Conservation (phyloP, 2,113 vertebrate genomes). For the Ondatra zibethicus region DNA sequence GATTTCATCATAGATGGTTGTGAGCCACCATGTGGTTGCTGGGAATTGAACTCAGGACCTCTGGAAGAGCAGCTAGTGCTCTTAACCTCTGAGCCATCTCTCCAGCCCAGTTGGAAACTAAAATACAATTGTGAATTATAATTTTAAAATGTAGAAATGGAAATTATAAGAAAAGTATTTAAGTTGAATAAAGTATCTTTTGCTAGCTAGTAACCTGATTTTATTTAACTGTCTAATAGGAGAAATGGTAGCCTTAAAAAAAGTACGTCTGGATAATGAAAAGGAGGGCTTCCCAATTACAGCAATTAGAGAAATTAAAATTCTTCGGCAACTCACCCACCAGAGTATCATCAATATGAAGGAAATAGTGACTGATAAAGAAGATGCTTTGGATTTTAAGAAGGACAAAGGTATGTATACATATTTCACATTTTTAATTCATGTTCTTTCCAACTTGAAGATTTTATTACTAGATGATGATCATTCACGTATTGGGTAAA, state of each 20-base stretch:
- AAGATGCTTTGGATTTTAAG: slow-evolving; percentile 93
- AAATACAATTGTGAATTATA: slow-evolving; percentile 10
- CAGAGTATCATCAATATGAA: slow-evolving; percentile 95
- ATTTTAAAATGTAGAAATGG: slow-evolving; percentile 5
- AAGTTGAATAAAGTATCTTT: slow-evolving; percentile 42
- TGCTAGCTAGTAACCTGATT: slow-evolving; percentile 56
- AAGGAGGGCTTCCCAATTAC: slow-evolving; percentile 94
- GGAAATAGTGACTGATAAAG: slow-evolving; percentile 93
- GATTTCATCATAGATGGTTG: too few relatives aligned
- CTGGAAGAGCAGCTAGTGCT: too few relatives aligned
- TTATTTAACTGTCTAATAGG: slow-evolving; percentile 83
- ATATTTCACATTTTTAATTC: not conserved
- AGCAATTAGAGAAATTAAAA: slow-evolving; percentile 93
- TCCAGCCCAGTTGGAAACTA: slow-evolving; percentile 48
- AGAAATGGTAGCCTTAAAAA: slow-evolving; percentile 93
- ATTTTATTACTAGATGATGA: slow-evolving; percentile 20
- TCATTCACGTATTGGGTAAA: slow-evolving; percentile 47
- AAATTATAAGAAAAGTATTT: slow-evolving; percentile 25
- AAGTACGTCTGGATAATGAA: slow-evolving; percentile 92
- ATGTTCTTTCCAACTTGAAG: not conserved
- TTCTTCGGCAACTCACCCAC: slow-evolving; percentile 92
- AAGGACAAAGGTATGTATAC: slow-evolving; percentile 90
- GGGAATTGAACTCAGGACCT: too few relatives aligned
- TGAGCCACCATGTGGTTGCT: too few relatives aligned
- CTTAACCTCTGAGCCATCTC: too few relatives aligned